These are phyloP conservation scores for Fragum fragum DNA, from an alignment of 2,888 invertebrate species.

Conservation along the genomic window DNA sequence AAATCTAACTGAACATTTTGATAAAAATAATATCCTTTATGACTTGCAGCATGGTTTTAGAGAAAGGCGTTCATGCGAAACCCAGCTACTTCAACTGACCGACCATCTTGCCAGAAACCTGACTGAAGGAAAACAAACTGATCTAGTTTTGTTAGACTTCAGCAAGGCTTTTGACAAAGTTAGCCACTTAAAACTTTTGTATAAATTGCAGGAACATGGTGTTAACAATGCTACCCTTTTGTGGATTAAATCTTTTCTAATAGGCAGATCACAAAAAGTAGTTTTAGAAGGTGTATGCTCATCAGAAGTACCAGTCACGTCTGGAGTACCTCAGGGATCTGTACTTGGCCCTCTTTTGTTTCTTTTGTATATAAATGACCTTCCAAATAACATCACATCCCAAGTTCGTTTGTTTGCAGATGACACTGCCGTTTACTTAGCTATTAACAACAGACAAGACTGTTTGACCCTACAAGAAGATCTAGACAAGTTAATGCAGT, in stretches of 20 bases:
- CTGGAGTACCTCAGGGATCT: constrained; percentile 42
- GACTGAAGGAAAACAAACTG: constrained; percentile 36
- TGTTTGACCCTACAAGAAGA: constrained; percentile 4
- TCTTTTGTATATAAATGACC: background rate
- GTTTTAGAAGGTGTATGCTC: constrained; percentile 25
- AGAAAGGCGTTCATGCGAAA: constrained; percentile 36
- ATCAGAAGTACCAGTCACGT: constrained; percentile 25
- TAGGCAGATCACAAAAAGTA: constrained; percentile 29
- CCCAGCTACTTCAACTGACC: constrained; percentile 18
- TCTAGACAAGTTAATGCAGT: constrained; percentile 23
- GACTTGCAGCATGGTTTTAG: constrained; percentile 41
- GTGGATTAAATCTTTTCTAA: constrained; percentile 32
- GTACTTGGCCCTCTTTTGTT: constrained; percentile 37
- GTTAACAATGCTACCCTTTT: constrained; percentile 15
- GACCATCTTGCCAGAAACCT: constrained; percentile 37
- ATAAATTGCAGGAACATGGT: constrained; percentile 30
- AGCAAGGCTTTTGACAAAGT: constrained; percentile 40
- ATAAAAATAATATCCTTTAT: constrained; percentile 30
- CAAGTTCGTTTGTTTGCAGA: constrained; percentile 33
- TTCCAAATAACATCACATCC: background rate
- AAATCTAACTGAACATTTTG: constrained; percentile 27
- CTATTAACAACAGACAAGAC: background rate
- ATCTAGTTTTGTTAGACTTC: constrained; percentile 43
- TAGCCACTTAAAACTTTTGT: constrained; percentile 38
- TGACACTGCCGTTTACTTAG: constrained; percentile 34